Evolutionary conservation across 2,888 invertebrate species (phyloP).

Genomic region (Eretmocerus hayati): DNA sequence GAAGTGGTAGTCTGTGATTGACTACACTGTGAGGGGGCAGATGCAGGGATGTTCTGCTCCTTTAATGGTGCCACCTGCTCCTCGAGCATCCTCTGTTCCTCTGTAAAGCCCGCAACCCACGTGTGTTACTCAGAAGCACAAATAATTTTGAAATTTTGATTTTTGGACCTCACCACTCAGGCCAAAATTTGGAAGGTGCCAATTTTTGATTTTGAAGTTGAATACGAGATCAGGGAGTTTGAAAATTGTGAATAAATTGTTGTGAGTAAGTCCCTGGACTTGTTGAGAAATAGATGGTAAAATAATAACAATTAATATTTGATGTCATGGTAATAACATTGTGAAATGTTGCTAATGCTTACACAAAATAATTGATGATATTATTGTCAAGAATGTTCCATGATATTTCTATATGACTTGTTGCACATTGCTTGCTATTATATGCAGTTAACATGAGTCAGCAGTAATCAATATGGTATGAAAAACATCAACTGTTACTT

Average conservation of each 20-base stretch:
- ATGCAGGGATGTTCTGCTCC: conserved; percentile 41
- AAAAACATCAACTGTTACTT: conserved; percentile 21
- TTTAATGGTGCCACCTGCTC: conserved; percentile 41
- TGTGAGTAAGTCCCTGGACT: too few relatives aligned
- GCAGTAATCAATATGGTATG: conserved; percentile 19
- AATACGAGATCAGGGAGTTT: too few relatives aligned
- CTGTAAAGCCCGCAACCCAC: conserved; percentile 45
- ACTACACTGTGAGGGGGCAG: conserved; percentile 43
- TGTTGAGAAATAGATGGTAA: conserved; percentile 7
- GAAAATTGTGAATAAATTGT: too few relatives aligned
- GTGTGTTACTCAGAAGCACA: conserved; percentile 30
- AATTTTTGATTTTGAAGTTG: too few relatives aligned
- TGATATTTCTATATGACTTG: too few relatives aligned
- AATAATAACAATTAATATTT: conserved; percentile 4
- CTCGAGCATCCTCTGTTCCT: conserved; percentile 43
- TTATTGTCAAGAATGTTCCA: too few relatives aligned
- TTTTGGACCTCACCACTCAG: too few relatives aligned
- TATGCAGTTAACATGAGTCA: conserved; percentile 20
- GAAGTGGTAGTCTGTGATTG: conserved; percentile 44
- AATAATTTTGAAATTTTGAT: too few relatives aligned
- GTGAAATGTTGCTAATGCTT: conserved; percentile 11
- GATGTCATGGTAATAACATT: conserved; percentile 13
- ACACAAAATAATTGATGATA: conserved; percentile 17
- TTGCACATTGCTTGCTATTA: conserved; percentile 14
- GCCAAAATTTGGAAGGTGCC: too few relatives aligned